Evolutionary conservation across 2,888 invertebrate species (phyloP), one percentile per base, ranked within the genome.

Genomic region (Mesorhabditis belari): DNA sequence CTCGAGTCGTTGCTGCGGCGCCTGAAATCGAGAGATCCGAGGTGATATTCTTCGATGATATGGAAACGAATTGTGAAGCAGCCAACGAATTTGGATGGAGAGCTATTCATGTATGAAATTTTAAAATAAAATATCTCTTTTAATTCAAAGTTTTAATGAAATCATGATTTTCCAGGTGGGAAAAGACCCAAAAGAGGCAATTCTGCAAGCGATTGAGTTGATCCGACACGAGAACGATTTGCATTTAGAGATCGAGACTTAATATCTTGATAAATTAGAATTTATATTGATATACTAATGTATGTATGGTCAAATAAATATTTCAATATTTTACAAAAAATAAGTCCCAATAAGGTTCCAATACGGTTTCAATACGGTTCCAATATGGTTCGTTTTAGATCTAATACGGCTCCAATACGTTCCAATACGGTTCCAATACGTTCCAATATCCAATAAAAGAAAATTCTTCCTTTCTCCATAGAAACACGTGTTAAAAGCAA

Each of bases 21-120:
- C n/a, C 44, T 17, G n/a, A 35, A 35, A 35, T 35, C 44, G 44
- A 35, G 2, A 35, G n/a, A n/a, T 54, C 66, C 24, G 71, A 75
- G 57, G 65, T 74, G 35, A 60, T 75, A 12, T 75, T 75, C 61
- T 58, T 75, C 21, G 75, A 75, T 57, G 71, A 71, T 59, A 61
- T 70, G 9, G 55, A 53, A 53, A 67, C 66, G 61, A 71, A 75
- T 62, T 58, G 64, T 25, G 73, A 74, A 21, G 69, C 73, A 3
- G 75, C 75, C 1, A 58, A 64, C 53, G 58, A 59, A 54, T 58
- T 72, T 5, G 75, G 75, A 51, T 70, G 74, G 70, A 56, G 63
- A 49, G 63, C 71, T 12, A 66, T 74, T n/a, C 61, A 62, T 5
- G 71, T 71, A 17, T n/a, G n/a, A n/a, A n/a, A 58, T 9, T 35